Evolutionary conservation across 1,140 invertebrate genomes (phyloP).

Genomic region (Eupristina koningsbergeri): DNA sequence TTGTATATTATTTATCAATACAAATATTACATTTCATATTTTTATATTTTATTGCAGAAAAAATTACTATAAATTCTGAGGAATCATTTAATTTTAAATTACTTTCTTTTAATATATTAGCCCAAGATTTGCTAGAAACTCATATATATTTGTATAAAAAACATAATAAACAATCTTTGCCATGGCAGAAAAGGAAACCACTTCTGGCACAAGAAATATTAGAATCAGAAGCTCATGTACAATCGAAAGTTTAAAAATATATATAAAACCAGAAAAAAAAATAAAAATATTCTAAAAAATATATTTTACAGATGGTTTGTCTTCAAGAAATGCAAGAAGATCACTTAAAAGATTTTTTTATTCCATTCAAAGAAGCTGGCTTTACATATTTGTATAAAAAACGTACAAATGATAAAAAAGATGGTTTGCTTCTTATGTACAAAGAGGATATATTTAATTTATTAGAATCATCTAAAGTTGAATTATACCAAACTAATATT

Average conservation of each 20-base stretch:
- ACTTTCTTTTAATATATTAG: constrained; percentile 90
- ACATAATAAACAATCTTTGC: constrained; percentile 76
- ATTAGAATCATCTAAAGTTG: constrained; percentile 70
- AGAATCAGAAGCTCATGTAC: constrained; percentile 82
- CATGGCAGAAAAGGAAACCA: constrained; percentile 81
- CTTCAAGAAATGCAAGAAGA: constrained; percentile 90
- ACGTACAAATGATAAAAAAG: constrained; percentile 68
- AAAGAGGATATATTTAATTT: constrained; percentile 62
- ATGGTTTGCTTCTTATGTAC: constrained; percentile 67
- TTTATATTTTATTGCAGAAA: constrained; percentile 55
- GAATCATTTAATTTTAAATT: constrained; percentile 67
- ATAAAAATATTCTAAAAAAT: background rate
- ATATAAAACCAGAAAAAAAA: background rate
- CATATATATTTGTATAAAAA: constrained; percentile 83
- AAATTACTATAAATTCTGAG: constrained; percentile 50
- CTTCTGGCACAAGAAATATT: constrained; percentile 83
- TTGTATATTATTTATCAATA: background rate
- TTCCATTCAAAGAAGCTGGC: constrained; percentile 71
- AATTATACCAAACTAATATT: constrained; percentile 73
- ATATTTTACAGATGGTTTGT: constrained; percentile 80
- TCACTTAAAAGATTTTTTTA: constrained; percentile 79
- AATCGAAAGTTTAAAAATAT: constrained; percentile 40
- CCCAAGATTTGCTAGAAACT: constrained; percentile 84
- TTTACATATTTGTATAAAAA: constrained; percentile 71
- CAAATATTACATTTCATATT: background rate